Base-by-base conservation (phyloP, 2,113 vertebrate species). In the Psilopsiagon aurifrons region DNA sequence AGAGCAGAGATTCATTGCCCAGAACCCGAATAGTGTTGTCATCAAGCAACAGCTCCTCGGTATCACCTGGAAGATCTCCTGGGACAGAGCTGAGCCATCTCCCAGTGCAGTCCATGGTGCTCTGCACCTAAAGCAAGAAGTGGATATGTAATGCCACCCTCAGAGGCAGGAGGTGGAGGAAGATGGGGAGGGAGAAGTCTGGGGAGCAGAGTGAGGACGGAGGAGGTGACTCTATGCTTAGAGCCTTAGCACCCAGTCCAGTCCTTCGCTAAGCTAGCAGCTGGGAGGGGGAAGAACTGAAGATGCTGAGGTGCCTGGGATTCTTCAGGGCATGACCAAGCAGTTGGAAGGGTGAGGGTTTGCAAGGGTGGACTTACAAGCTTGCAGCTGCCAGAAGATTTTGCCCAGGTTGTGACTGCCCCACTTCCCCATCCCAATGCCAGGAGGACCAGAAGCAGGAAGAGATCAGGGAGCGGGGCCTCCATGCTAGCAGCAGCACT, bases 1-100 rank as follows among this genome's bases (percentile, higher is more conserved):
- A 73, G 71, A 95, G 95, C 31, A 99, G 97, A 62, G 98, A 98
- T 33, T 77, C 55, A 41, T 98, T 97, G 79, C 83, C 92, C 96
- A 99, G 97, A 66, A 95, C 98, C 92, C 64, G 76, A 37, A 99
- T 98, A 63, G 97, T 90, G 92, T 99, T 99, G 97, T 98, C 86
- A 93, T 99, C 98, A 24, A 99, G 97, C 60, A 99, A 95, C 71
- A 99, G 98, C 63, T 98, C 98, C 84, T 98, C 94, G 0, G 93
- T 98, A 76, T 97, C 66, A 5, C 82, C 81, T 4, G 92, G 98
- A 44, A 99, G 97, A 68, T 95, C 81, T 54, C 29, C 62, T 71
- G 99, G 99, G 81, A 99, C 97, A 0, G 96, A 97, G 7, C 91
- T 94, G 29, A 99, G 96, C 84, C 96, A 74, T 70, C 78, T 96